phyloP scores from a whole-genome alignment of 1,140 invertebrate genomes.

The Lasaia peninsularis region DNA sequence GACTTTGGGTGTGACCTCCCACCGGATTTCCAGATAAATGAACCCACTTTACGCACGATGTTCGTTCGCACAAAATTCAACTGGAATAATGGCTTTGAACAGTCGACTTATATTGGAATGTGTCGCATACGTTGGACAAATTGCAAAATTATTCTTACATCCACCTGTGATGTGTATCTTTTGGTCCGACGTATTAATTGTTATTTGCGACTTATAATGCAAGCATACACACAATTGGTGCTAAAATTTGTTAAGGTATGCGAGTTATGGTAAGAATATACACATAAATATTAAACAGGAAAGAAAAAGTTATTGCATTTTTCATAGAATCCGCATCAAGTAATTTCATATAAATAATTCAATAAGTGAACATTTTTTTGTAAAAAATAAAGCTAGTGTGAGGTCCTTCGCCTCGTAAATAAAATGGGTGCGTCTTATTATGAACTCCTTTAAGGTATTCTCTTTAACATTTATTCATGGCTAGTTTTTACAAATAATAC shows the following conservation, averaged over 20 bases:
- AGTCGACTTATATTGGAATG: conserved; percentile 11
- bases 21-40: conserved; percentile 61
- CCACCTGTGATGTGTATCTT: conserved; percentile 8
- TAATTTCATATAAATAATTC: conserved; percentile 38
- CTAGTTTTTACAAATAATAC: conserved; percentile 8
- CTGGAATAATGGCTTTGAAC: conserved; percentile 31
- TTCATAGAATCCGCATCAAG: conserved; percentile 22
- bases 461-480: conserved; percentile 2
- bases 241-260: conserved; percentile 11
- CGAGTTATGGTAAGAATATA: conserved; percentile 8
- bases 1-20: conserved; percentile 61
- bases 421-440: conserved; percentile 13
- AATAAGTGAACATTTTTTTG: conserved; percentile 38
- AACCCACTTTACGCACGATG: conserved; percentile 44
- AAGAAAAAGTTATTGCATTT: conserved; percentile 20
- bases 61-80: conserved; percentile 36
- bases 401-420: conserved; percentile 18
- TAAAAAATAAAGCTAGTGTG: conserved; percentile 25
- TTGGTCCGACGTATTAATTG: background rate
- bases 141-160: background rate
- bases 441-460: conserved; percentile 4
- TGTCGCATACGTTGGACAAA: conserved; percentile 3
- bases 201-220: background rate
- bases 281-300: conserved; percentile 19
- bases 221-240: conserved; percentile 3